Base-by-base conservation (phyloP, 2,888 invertebrate species). In the Acleris literana region DNA sequence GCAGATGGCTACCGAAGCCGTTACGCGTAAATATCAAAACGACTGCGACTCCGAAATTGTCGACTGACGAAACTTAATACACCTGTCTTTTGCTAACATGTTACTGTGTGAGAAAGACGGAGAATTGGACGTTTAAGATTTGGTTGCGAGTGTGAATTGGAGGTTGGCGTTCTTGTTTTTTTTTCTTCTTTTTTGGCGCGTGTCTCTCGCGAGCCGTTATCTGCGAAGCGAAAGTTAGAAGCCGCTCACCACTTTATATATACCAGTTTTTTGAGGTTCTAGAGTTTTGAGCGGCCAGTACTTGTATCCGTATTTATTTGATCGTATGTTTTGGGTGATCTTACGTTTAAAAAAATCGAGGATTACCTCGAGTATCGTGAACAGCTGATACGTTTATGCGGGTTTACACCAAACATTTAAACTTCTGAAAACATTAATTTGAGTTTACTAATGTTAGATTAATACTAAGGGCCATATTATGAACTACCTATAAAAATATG, bases 181-280 rank as follows among this genome's bases (percentile, higher is more conserved):
- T 33, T 76, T 77, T 71, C 71, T 71, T 70, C 79, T 82, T 90
- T 90, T 92, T 90, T 88, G 89, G 90, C 90, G 84, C 90, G 91
- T 89, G 90, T 88, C 86, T 84, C 82, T 84, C 82, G 76, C 76
- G 82, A 72, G 84, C 90, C 90, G 88, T 90, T 91, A 90, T 86
- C 82, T 81, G 81, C 77, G 86, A 86, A 90, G 92, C 92, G 92
- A 92, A 92, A 92, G 92, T 92, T 91, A 87, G 82, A 83, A 79
- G 78, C 79, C 77, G 80, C 74, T 69, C 68, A 68, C 64, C 63
- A 71, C 69, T 72, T 71, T 65, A 69, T 71, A 69, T 69, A 69
- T 71, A 72, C 70, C 72, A 70, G 72, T 73, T 72, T 70, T 72
- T 71, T 71, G 66, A 70, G 63, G 66, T 71, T 69, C 67, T 63